These are phyloP conservation scores for Oophaga sylvatica DNA, from an alignment of 2,797 vertebrate genomes.

Conservation along the genomic window DNA sequence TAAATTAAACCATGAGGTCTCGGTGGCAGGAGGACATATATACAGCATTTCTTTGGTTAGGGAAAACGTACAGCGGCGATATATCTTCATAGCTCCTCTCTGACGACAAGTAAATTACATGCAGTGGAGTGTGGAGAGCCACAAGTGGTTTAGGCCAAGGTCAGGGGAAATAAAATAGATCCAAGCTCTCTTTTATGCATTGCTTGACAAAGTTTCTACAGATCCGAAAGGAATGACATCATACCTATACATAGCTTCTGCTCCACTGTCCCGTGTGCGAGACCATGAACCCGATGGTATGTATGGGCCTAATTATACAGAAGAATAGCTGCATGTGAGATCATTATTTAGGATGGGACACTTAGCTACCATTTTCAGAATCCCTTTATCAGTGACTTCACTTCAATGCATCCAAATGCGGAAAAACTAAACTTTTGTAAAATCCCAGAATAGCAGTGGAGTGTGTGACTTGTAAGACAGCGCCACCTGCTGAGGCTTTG, in stretches of 20 bases:
- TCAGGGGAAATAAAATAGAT: conserved; percentile 28
- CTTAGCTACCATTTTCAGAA: conserved; percentile 23
- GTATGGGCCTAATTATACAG: background rate
- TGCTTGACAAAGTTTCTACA: background rate
- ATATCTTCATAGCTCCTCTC: conserved; percentile 19
- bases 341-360: conserved; percentile 18
- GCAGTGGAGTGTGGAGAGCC: conserved; percentile 33
- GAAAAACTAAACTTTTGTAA: conserved; percentile 3
- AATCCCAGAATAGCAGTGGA: background rate
- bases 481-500: conserved; percentile 71
- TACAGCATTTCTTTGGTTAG: conserved; percentile 14
- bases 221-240: background rate
- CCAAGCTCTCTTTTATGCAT: background rate
- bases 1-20: background rate
- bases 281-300: background rate
- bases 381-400: conserved; percentile 34
- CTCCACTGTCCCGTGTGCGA: background rate
- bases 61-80: conserved; percentile 30
- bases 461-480: conserved; percentile 65
- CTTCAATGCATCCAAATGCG: conserved; percentile 26
- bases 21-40: background rate
- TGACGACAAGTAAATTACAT: conserved; percentile 40
- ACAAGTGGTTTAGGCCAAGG: conserved; percentile 46
- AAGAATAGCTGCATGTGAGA: conserved; percentile 16
- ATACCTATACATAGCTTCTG: background rate